Evolutionary conservation across 2,888 invertebrate genomes (phyloP).

Genomic region (Colostygia pectinataria): DNA sequence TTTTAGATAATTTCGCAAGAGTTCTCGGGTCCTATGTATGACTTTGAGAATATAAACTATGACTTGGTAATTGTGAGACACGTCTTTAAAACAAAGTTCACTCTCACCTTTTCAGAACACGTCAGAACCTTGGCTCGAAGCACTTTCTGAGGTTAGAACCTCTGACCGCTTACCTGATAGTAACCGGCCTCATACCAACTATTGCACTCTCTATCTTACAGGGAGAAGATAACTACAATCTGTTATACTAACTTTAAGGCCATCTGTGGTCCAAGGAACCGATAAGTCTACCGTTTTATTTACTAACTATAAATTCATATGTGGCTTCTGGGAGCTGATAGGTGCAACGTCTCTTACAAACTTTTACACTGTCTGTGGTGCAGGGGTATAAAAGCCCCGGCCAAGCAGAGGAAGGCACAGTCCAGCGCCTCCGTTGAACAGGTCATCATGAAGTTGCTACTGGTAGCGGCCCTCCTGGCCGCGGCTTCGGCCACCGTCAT

Average conservation of each 20-base stretch:
- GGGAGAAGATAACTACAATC: not conserved
- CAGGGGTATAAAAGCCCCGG: slow-evolving; percentile 54
- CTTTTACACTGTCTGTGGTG: slow-evolving; percentile 2
- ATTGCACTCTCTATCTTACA: slow-evolving; percentile 3
- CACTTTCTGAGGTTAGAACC: slow-evolving; percentile 4
- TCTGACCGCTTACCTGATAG: slow-evolving; percentile 13
- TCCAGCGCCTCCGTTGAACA: slow-evolving; percentile 35
- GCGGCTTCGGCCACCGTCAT: slow-evolving; percentile 62
- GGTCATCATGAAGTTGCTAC: slow-evolving; percentile 55
- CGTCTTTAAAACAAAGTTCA: not conserved
- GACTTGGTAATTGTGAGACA: too few relatives aligned
- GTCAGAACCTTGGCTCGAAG: not conserved
- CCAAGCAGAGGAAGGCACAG: slow-evolving; percentile 40
- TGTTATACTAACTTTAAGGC: not conserved
- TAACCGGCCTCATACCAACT: slow-evolving; percentile 1
- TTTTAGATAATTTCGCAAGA: too few relatives aligned
- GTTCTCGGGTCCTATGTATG: too few relatives aligned
- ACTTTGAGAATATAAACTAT: too few relatives aligned
- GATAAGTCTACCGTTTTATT: slow-evolving; percentile 1
- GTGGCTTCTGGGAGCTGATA: slow-evolving; percentile 5
- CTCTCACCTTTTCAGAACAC: slow-evolving; percentile 1
- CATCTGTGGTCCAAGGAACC: slow-evolving; percentile 5
- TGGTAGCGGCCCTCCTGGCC: slow-evolving; percentile 54
- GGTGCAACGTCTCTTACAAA: not conserved
- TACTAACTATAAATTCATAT: slow-evolving; percentile 3